Conservation (phyloP, 2,888 invertebrate species). For the Phrixothrix hirtus region DNA sequence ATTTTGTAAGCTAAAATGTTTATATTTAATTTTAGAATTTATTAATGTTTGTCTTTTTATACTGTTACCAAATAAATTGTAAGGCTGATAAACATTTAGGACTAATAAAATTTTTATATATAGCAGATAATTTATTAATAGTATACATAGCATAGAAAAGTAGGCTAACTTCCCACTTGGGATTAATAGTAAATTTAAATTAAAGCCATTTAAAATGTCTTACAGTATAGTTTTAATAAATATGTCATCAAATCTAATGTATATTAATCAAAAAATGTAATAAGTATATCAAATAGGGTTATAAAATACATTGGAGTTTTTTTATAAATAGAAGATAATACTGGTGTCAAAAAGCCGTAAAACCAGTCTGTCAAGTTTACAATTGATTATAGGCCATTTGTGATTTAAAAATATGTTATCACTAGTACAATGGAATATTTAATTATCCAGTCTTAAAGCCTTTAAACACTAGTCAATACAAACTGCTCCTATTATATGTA, state of each 20-base stretch:
- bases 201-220: too few relatives aligned
- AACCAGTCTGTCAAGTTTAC: conserved; percentile 7
- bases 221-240: too few relatives aligned
- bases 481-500: too few relatives aligned
- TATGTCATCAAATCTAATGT: conserved; percentile 10
- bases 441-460: too few relatives aligned
- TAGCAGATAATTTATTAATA: conserved; percentile 9
- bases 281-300: conserved; percentile 9
- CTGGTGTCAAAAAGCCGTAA: conserved; percentile 14
- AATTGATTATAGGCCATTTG: background rate
- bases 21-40: too few relatives aligned
- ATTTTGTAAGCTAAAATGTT: too few relatives aligned
- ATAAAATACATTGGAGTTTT: conserved; percentile 14
- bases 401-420: background rate
- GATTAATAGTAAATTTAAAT: too few relatives aligned
- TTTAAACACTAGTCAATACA: too few relatives aligned
- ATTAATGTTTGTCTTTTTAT: too few relatives aligned
- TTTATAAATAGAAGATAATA: conserved; percentile 8
- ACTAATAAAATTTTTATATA: conserved; percentile 4
- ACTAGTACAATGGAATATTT: too few relatives aligned
- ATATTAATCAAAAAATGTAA: conserved; percentile 18
- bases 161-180: too few relatives aligned
- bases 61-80: conserved; percentile 11
- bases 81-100: conserved; percentile 10
- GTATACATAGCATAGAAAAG: background rate